These are phyloP conservation scores for Galleria mellonella DNA, from an alignment of 1,140 invertebrate genomes.

Conservation along the genomic window DNA sequence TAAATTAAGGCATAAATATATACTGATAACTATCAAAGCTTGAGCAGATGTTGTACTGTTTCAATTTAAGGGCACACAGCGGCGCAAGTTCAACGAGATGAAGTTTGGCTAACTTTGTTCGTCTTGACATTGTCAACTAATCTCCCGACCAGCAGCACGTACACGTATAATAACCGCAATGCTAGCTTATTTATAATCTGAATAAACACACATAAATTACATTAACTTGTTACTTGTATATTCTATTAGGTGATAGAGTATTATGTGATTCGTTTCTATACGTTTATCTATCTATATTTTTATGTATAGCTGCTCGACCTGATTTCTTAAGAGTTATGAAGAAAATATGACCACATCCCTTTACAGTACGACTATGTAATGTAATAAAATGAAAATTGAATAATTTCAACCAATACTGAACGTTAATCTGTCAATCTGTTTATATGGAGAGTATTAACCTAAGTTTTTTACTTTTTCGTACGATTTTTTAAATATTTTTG, in stretches of 20 bases:
- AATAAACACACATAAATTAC: neutral
- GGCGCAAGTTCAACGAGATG: conserved; percentile 8
- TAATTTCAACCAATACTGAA: no score
- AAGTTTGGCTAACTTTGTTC: conserved; percentile 15
- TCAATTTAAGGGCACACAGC: conserved; percentile 17
- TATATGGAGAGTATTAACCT: no score
- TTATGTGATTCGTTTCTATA: neutral
- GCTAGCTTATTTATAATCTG: neutral
- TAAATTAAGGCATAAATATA: no score
- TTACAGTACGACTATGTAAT: no score
- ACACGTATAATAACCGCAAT: conserved; percentile 2
- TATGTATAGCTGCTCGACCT: no score
- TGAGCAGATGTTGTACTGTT: conserved; percentile 17
- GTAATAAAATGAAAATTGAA: no score
- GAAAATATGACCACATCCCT: no score
- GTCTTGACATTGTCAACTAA: conserved; percentile 20
- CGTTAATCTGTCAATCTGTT: no score
- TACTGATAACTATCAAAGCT: conserved; percentile 1
- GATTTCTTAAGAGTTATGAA: no score
- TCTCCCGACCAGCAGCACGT: conserved; percentile 10
- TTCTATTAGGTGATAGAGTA: neutral
- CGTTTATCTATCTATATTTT: no score
- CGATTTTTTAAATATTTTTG: no score
- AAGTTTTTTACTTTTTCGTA: no score
- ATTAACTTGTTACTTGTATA: neutral